Evolutionary conservation across 2,888 invertebrate genomes (phyloP).

Genomic region (Peribatodes rhomboidaria): DNA sequence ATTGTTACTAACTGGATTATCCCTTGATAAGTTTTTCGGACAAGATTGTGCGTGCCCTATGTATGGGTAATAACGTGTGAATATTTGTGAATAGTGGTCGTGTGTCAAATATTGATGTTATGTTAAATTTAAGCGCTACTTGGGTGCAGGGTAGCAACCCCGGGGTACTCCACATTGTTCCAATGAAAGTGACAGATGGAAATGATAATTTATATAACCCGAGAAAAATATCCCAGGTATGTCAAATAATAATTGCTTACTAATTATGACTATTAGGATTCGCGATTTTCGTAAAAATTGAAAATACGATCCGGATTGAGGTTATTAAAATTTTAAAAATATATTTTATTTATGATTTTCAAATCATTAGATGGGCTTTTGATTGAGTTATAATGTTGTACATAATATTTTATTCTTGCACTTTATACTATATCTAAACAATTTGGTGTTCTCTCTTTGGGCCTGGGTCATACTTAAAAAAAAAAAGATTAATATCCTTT

Average conservation of each 20-base stretch:
- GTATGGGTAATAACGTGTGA: constrained; percentile 13
- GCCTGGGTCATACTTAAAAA: too few species aligned
- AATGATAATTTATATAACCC: constrained; percentile 1
- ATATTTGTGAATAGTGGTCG: constrained; percentile 22
- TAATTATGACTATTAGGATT: too few species aligned
- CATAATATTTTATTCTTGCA: too few species aligned
- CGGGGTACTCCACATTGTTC: neutral
- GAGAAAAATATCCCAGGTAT: constrained; percentile 1
- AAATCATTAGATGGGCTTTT: too few species aligned
- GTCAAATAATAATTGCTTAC: neutral
- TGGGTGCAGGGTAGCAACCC: constrained; percentile 58
- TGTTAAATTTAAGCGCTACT: constrained; percentile 65
- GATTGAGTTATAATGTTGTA: too few species aligned
- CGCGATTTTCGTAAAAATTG: too few species aligned
- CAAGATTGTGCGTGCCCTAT: constrained; percentile 9
- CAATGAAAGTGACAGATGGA: constrained; percentile 3
- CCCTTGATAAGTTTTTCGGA: constrained; percentile 22
- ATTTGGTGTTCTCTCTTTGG: too few species aligned
- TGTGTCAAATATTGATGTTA: constrained; percentile 42
- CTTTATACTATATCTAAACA: too few species aligned
- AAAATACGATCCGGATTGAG: too few species aligned
- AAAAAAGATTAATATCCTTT: too few species aligned
- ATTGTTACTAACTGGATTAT: constrained; percentile 30
- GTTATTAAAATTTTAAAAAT: too few species aligned
- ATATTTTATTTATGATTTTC: too few species aligned